A percentile compares a stretch with the other conserved stretches of the same genome.
phyloP scores from a whole-genome alignment of 2,113 vertebrate genomes.

The Chloropsis hardwickii region DNA sequence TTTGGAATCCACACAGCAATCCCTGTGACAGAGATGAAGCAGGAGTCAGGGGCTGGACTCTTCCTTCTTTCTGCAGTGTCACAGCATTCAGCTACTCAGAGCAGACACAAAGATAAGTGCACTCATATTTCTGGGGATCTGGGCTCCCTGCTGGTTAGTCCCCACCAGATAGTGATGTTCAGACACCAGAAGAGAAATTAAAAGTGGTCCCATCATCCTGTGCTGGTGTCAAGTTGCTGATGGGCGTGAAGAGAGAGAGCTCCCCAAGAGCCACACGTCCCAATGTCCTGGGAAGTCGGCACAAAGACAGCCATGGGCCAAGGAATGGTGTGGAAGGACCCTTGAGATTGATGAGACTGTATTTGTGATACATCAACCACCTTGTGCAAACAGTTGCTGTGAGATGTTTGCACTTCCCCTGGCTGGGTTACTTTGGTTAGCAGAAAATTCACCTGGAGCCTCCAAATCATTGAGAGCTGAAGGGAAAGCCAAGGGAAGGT shows the following conservation, averaged over 20 bases:
- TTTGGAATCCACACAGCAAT: not conserved
- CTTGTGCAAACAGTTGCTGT: not conserved
- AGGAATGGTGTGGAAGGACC: not conserved
- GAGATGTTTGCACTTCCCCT: not conserved
- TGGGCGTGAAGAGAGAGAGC: accelerated
- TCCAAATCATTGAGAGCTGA: not conserved
- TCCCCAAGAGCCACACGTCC: not conserved
- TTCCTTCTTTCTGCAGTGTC: not conserved
- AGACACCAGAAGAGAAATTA: not conserved
- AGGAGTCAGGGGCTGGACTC: not conserved
- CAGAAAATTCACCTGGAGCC: not conserved
- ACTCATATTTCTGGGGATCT: not conserved
- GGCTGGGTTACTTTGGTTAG: not conserved
- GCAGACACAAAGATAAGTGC: not conserved
- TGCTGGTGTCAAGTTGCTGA: not conserved
- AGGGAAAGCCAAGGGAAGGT: not conserved
- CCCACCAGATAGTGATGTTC: not conserved
- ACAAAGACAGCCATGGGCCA: not conserved
- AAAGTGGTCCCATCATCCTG: not conserved
- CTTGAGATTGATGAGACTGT: not conserved
- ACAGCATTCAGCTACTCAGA: not conserved
- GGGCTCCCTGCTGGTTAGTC: not conserved
- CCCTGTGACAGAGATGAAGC: not conserved
- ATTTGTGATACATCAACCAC: not conserved
- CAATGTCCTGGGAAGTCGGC: not conserved